Evolutionary conservation across 1,140 invertebrate genomes (phyloP).

Genomic region (Scaptomyza montana): DNA sequence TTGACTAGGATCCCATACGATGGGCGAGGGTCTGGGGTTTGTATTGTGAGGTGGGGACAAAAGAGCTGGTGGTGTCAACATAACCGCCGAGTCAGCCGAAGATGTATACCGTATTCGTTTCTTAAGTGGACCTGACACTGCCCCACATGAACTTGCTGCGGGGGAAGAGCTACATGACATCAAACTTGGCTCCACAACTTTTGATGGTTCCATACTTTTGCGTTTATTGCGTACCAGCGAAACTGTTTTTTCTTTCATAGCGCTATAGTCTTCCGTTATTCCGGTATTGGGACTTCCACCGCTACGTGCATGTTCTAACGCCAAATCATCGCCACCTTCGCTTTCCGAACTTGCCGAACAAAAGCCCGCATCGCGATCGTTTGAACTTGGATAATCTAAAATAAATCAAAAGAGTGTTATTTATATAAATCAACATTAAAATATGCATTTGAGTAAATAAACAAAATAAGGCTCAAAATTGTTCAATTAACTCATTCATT

Average conservation of each 20-base stretch:
- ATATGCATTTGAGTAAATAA: too few species aligned
- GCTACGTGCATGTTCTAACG: constrained; percentile 59
- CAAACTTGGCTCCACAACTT: constrained; percentile 56
- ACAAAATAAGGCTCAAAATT: too few species aligned
- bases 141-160: constrained; percentile 7
- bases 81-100: constrained; percentile 63
- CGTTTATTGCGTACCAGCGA: constrained; percentile 87
- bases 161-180: background rate
- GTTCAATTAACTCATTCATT: too few species aligned
- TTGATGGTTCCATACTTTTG: constrained; percentile 89
- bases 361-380: constrained; percentile 88
- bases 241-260: constrained; percentile 87
- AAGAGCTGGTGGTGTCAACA: constrained; percentile 62
- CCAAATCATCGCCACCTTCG: constrained; percentile 85
- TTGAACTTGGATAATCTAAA: constrained; percentile 82
- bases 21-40: constrained; percentile 66
- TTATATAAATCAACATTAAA: background rate
- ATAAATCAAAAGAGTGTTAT: constrained; percentile 40
- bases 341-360: constrained; percentile 86
- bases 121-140: constrained; percentile 86
- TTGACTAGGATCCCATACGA: constrained; percentile 83
- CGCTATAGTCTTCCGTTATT: constrained; percentile 90
- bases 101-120: constrained; percentile 86
- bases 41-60: constrained; percentile 74
- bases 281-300: constrained; percentile 79